phyloP scores from a whole-genome alignment of 1,140 invertebrate genomes.

The Pseudomyrmex sp. region DNA sequence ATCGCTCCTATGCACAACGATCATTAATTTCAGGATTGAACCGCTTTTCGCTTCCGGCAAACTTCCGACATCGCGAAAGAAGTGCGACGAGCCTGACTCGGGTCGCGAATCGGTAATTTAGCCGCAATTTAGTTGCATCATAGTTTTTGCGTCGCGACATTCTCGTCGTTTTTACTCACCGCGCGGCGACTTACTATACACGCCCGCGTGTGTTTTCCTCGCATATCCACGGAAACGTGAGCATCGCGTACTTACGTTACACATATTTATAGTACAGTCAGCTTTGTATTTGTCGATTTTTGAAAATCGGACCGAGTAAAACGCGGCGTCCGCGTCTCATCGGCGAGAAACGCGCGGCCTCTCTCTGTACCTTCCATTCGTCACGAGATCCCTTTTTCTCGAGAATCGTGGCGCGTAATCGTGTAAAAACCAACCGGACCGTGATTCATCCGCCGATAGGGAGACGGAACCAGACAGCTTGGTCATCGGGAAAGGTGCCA shows the following conservation, averaged over 20 bases:
- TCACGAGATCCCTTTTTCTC: conserved; percentile 59
- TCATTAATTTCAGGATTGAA: conserved; percentile 56
- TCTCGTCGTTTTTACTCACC: background rate
- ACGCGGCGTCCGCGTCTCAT: conserved; percentile 12
- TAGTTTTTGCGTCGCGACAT: background rate
- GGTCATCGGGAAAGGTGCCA: conserved; percentile 9
- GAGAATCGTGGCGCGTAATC: conserved; percentile 18
- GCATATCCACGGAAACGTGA: background rate
- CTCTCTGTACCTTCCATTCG: conserved; percentile 39
- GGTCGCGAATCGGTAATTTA: conserved; percentile 4
- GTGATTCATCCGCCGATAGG: conserved; percentile 29
- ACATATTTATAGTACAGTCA: too few relatives aligned
- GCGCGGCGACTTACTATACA: background rate
- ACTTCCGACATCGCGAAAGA: conserved; percentile 40
- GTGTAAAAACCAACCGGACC: conserved; percentile 3
- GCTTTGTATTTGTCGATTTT: background rate
- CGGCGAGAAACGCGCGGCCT: conserved; percentile 61
- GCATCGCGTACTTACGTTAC: too few relatives aligned
- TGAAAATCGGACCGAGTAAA: conserved; percentile 36
- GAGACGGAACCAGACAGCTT: background rate
- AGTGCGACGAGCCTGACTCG: conserved; percentile 11
- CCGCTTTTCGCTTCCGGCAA: conserved; percentile 55
- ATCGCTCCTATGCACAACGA: conserved; percentile 31
- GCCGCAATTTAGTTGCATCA: background rate
- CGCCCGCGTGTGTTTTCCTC: background rate